These are phyloP conservation scores for Calidris pygmaea DNA, from an alignment of 2,113 vertebrate species.

Conservation along the genomic window DNA sequence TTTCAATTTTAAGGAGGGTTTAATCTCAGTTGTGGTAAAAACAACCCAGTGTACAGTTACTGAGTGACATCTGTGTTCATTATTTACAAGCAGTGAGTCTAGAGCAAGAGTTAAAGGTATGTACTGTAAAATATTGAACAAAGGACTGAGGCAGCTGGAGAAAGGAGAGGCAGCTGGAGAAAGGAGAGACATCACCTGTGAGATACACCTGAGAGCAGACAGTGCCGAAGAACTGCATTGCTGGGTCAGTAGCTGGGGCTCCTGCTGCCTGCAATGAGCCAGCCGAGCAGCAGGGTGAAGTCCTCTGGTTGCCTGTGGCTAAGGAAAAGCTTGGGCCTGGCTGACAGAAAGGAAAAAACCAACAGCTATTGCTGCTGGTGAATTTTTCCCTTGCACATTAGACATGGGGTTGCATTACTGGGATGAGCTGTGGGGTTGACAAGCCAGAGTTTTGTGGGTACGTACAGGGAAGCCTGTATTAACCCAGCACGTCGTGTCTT, in stretches of 20 bases:
- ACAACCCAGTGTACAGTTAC: not conserved
- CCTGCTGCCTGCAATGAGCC: not conserved
- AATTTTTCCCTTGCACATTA: not conserved
- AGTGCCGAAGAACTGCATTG: not conserved
- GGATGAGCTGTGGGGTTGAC: not conserved
- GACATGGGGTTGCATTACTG: accelerated
- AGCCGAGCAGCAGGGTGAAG: not conserved
- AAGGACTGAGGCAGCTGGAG: not conserved
- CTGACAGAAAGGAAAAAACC: not conserved
- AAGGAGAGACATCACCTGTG: not conserved
- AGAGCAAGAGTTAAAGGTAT: not conserved
- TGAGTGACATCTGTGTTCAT: slow-evolving; percentile 4
- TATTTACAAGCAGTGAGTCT: not conserved
- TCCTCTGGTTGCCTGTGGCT: accelerated
- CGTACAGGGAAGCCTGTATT: not conserved
- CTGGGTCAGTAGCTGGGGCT: not conserved
- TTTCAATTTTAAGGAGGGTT: slow-evolving; percentile 25
- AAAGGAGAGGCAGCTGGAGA: not conserved
- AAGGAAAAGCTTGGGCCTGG: not conserved
- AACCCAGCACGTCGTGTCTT: accelerated
- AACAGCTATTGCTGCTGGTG: not conserved
- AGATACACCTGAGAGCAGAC: not conserved
- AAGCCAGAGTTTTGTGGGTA: not conserved
- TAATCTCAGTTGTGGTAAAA: not conserved
- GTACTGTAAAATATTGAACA: not conserved